Percentiles rank a stretch among this genome's conserved stretches.
Conservation (phyloP, 2,797 vertebrate species). For the Sandelia bainsii region DNA sequence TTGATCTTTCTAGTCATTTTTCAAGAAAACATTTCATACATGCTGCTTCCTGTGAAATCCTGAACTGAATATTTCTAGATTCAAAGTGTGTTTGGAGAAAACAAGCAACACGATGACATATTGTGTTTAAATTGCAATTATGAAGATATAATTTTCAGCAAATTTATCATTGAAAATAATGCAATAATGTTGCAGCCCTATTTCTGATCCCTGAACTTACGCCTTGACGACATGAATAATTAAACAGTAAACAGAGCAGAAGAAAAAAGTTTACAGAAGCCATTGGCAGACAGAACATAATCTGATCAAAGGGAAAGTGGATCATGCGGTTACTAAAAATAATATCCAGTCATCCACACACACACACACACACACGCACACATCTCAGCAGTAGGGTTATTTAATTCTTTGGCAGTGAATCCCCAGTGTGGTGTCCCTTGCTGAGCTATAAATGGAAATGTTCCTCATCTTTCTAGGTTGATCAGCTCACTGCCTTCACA, state of each 20-base stretch:
- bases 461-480: slow-evolving; percentile 70
- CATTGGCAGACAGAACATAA: neutral
- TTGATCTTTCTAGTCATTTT: no score
- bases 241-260: neutral
- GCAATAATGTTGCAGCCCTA: neutral
- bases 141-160: neutral
- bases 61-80: no score
- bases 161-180: neutral
- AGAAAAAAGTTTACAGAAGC: neutral
- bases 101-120: neutral
- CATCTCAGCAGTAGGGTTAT: slow-evolving; percentile 33
- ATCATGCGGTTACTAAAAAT: slow-evolving; percentile 61
- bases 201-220: neutral
- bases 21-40: no score
- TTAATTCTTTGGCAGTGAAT: slow-evolving; percentile 62
- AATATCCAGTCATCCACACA: slow-evolving; percentile 37
- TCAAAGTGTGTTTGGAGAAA: neutral
- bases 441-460: slow-evolving; percentile 83
- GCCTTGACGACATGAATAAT: neutral
- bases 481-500: slow-evolving; percentile 55
- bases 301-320: slow-evolving; percentile 30
- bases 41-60: no score
- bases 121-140: neutral
- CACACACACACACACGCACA: slow-evolving; percentile 10
- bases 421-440: slow-evolving; percentile 62